Conservation (phyloP, 37 sponge, comb jelly and placozoan genomes). For the Lycopodina hypogea region DNA sequence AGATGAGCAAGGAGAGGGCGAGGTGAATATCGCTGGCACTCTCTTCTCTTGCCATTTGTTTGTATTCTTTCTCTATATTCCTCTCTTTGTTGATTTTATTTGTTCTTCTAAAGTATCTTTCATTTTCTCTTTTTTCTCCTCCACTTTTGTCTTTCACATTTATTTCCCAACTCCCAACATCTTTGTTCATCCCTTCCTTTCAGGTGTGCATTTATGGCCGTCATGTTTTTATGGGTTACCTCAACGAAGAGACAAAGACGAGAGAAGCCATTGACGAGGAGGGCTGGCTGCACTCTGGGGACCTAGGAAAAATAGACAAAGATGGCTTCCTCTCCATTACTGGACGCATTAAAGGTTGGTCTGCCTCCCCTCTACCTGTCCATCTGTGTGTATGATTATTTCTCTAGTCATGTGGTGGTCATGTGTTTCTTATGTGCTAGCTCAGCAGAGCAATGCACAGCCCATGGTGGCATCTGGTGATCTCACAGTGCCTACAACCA, state of each 20-base stretch:
- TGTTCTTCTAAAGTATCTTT: neutral
- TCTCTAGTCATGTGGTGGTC: neutral
- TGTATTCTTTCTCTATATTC: neutral
- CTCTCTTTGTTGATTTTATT: neutral
- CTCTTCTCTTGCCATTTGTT: neutral
- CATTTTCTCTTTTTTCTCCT: neutral
- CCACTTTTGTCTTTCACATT: neutral
- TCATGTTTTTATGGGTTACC: constrained; percentile 88
- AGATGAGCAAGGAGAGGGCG: constrained; percentile 79
- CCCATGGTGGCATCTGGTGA: too few species aligned
- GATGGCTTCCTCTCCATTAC: constrained; percentile 66
- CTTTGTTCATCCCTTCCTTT: neutral
- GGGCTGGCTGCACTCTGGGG: constrained; percentile 91
- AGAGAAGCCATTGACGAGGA: constrained; percentile 78
- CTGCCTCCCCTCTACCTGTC: too few species aligned
- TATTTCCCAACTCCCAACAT: neutral
- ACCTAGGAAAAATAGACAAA: constrained; percentile 75
- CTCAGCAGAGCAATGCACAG: too few species aligned
- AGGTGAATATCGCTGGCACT: constrained; percentile 28
- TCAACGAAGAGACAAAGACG: constrained; percentile 66
- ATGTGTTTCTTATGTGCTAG: neutral
- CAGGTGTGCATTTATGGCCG: constrained; percentile 77
- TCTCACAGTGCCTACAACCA: too few species aligned
- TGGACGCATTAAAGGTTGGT: constrained; percentile 73
- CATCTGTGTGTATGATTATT: neutral